Base-by-base conservation (phyloP, 1,140 invertebrate species). In the Brachionus plicatilis region DNA sequence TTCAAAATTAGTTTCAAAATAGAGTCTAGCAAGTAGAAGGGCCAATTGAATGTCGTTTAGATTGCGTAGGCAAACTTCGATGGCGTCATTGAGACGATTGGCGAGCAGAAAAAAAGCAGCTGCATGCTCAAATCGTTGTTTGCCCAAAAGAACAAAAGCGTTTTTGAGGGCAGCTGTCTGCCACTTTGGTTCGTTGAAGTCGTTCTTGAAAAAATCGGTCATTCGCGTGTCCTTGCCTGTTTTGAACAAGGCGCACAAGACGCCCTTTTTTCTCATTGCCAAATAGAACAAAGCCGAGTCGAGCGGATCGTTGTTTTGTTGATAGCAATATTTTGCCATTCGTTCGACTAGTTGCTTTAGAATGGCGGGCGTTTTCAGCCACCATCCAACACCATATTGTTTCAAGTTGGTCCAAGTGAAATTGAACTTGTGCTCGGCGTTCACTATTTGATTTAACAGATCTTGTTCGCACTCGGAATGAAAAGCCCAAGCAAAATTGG, bases 401-500 rank as follows among this genome's bases (percentile, higher is more conserved):
- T 94, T 93, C 84, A 99, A 90, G 53, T 95, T 94, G n/a, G 92
- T 91, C 98, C 98, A 99, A 24, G 93, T 94, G 2, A 76, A 27
- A 66, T 20, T 24, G 6, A 29, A 75, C 12, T 41, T 66, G 6
- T 53, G 27, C 9, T 70, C 53, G 0, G 24, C 47, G 85, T 68
- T 85, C 76, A 89, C 11, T 75, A 97, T 93, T 14, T 97, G 89
- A 84, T 93, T 93, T 0, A 98, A 89, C 29, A 98, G 89, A 89
- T 98, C 97, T 87, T 98, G 96, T 90, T 98, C 95, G 37, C 95
- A 95, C 90, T 99, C 97, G 0, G 96, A 99, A 90, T 99, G 97
- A 89, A 96, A 99, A 1, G 97, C 98, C 98, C 98, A 99, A 9
- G 98, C 96, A 12, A 99, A 91, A 90, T 98, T 96, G 83, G 95